Evolutionary conservation across 2,113 vertebrate genomes (phyloP), one percentile per base, ranked within the genome.

Genomic region (Myotis davidii): DNA sequence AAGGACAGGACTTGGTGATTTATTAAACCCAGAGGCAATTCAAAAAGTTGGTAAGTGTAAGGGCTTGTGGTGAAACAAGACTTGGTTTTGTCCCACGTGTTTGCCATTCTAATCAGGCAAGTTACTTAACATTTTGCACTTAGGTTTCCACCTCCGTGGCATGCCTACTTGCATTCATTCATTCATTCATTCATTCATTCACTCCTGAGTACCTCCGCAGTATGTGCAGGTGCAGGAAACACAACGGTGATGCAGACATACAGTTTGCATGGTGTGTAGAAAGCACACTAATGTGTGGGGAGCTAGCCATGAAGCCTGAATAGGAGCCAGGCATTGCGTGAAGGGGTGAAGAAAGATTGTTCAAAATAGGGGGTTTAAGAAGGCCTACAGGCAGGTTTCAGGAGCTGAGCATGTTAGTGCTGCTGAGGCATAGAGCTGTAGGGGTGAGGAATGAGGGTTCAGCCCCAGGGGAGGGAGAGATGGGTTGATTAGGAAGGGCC

Each of bases 51-150:
- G 34, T 70, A 7, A 8, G 32, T 39, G 7, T 14, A 8, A 1
- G 14, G 56, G 17, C 54, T 95, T 94, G 69, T 94, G 78, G 89
- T 72, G 29, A 88, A 88, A 78, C 2, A 83, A 83, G n/a, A 69
- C 6, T 32, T 42, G 61, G 6, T 81, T 95, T 92, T 90, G 29
- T 90, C 54, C 77, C 5, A 17, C 65, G 39, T 21, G 3, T 42
- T 88, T 85, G 77, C 6, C 34, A 72, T 87, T 93, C 32, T 45
- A 65, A 76, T 61, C 64, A 96, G 64, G 39, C 45, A 89, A 83
- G 27, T 65, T 92, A 65, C 29, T 78, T 85, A 54, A 45, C 17
- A 50, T 87, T 90, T 90, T 88, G 25, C 77, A 59, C 18, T 85
- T 81, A 52, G 8, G 20, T 34, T 84, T 91, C 12, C 32, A 23